Evolutionary conservation across 2,113 vertebrate species (phyloP), one percentile per base, ranked within the genome.

Genomic region (Hyaena hyaena): DNA sequence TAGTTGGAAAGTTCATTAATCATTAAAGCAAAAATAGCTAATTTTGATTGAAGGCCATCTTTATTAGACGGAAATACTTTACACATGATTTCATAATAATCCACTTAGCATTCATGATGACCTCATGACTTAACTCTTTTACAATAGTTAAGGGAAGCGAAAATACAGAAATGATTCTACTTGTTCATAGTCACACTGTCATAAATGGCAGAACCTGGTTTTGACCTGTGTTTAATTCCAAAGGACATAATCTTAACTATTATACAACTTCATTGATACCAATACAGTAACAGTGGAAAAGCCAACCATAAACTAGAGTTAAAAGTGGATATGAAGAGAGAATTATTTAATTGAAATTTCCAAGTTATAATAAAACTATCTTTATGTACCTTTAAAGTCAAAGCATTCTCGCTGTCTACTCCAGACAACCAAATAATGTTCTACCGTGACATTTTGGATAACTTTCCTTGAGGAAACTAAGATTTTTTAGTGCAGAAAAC

Each of bases 11-110:
- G 11, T 10, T 66, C 10, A 15, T 71, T 88, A 66, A 85, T n/a
- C 53, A 88, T 77, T 65, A 96, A 95, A 74, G 88, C 21, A 88
- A 88, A 4, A 66, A 83, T 48, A 76, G 31, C 50, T 93, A 82
- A 87, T 65, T 28, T 82, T 77, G 65, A 90, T 5, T 89, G 61
- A 53, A 7, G 45, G 4, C 3, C 43, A 80, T 69, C 12, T 66
- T 88, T 66, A 95, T 11, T 82, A 33, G 2, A 69, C 80, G 8
- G n/a, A 91, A 88, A 88, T 26, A 66, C 39, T 90, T 83, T 74
- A 35, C 43, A 68, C 10, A 88, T n/a, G 0, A 45, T 87, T 87
- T 45, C 19, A 55, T n/a, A 53, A 50, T 90, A 69, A 69, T 86
- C 24, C 16, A 90, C 81, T 68, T 39, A 74, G 2, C 33, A 73